A percentile compares a stretch with the other conserved stretches of the same genome.
Evolutionary conservation across 2,888 invertebrate species (phyloP).

Genomic region (Dasypolia templi): DNA sequence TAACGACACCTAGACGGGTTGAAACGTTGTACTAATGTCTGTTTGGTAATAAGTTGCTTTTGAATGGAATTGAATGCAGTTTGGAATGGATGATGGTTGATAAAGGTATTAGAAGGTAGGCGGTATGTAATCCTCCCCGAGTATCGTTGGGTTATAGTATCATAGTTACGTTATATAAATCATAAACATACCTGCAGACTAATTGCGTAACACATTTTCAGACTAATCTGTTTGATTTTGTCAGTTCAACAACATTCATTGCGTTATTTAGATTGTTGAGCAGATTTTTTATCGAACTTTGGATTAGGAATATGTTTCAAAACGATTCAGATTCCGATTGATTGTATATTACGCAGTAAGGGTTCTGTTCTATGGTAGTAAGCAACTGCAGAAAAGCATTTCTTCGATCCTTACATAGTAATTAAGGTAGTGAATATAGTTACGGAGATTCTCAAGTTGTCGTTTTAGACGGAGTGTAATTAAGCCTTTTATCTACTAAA

Average conservation of each 20-base stretch:
- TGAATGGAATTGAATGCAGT: constrained; percentile 13
- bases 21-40: constrained; percentile 3
- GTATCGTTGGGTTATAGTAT: constrained; percentile 14
- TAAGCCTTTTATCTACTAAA: not conserved
- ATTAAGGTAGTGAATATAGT: not conserved
- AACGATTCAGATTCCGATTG: too few relatives aligned
- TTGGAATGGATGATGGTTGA: constrained; percentile 1
- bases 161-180: not conserved
- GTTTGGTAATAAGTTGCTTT: not conserved
- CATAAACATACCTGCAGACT: too few relatives aligned
- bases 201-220: too few relatives aligned
- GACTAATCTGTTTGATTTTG: too few relatives aligned
- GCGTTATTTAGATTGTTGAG: too few relatives aligned
- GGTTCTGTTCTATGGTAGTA: too few relatives aligned
- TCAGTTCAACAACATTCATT: too few relatives aligned
- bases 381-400: not conserved
- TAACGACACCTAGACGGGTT: constrained; percentile 22
- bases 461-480: not conserved
- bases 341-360: too few relatives aligned
- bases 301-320: too few relatives aligned
- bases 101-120: constrained; percentile 17
- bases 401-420: not conserved
- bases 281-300: too few relatives aligned
- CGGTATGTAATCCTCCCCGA: not conserved
- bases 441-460: too few relatives aligned